Conservation (phyloP, 1,140 invertebrate genomes). For the Drosophila setifemur region DNA sequence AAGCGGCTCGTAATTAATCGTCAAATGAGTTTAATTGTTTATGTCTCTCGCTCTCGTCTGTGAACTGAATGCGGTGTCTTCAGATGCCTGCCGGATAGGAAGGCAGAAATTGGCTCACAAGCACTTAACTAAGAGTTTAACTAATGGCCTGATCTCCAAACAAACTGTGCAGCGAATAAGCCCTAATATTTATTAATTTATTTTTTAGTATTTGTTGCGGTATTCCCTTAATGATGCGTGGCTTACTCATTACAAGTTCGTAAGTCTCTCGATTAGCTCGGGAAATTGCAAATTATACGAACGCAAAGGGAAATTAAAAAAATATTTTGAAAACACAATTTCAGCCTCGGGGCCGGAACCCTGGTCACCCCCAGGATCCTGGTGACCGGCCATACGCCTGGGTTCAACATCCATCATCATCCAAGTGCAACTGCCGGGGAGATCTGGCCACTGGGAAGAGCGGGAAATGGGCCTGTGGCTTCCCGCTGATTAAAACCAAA, state of each 20-base stretch:
- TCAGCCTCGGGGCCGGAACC: slow-evolving; percentile 27
- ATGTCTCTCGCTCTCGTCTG: slow-evolving; percentile 63
- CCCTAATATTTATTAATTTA: slow-evolving; percentile 21
- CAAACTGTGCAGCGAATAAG: slow-evolving; percentile 15
- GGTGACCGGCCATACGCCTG: slow-evolving; percentile 51
- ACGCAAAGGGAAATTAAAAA: slow-evolving; percentile 35
- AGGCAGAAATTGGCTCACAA: slow-evolving; percentile 22
- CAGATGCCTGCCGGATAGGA: slow-evolving; percentile 51
- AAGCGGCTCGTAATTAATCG: slow-evolving; percentile 74
- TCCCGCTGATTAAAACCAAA: slow-evolving; percentile 70
- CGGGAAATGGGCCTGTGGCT: slow-evolving; percentile 35
- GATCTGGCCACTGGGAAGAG: too few species aligned
- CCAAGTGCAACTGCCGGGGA: slow-evolving; percentile 77
- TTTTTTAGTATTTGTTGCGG: slow-evolving; percentile 12
- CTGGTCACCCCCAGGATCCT: slow-evolving; percentile 1
- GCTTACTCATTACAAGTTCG: slow-evolving; percentile 17
- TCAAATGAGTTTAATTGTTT: slow-evolving; percentile 81
- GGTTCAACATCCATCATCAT: slow-evolving; percentile 70
- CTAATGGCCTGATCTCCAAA: slow-evolving; percentile 24
- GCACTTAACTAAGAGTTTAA: slow-evolving; percentile 45
- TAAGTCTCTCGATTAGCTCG: neutral
- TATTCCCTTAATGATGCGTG: slow-evolving; percentile 17
- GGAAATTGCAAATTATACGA: slow-evolving; percentile 43
- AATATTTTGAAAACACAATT: slow-evolving; percentile 26
- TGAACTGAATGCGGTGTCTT: slow-evolving; percentile 38